Evolutionary conservation across 2,888 invertebrate genomes (phyloP).

Genomic region (Molorchus minor): DNA sequence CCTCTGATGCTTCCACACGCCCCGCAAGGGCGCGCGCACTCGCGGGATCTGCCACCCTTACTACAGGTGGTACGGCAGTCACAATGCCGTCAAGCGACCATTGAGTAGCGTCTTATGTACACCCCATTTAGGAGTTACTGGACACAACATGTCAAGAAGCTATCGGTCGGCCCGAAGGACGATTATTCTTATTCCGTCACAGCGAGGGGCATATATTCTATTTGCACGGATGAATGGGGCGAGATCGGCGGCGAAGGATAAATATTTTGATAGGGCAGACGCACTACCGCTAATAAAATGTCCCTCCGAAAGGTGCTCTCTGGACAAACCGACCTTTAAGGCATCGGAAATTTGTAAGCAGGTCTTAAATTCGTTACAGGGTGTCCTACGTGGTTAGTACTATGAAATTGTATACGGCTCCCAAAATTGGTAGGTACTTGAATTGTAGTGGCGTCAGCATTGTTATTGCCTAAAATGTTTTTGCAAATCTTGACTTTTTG

Average conservation of each 20-base stretch:
- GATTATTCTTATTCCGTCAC: slow-evolving; percentile 23
- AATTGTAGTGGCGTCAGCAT: too few species aligned
- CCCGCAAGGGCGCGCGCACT: slow-evolving; percentile 57
- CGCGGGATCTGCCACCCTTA: slow-evolving; percentile 49
- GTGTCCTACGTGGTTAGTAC: too few species aligned
- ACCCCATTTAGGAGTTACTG: slow-evolving; percentile 38
- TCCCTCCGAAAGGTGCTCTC: not conserved
- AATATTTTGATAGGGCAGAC: slow-evolving; percentile 5
- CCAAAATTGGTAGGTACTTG: too few species aligned
- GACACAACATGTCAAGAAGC: slow-evolving; percentile 40
- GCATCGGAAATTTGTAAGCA: too few species aligned
- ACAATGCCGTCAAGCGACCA: slow-evolving; percentile 40
- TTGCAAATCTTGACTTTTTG: too few species aligned
- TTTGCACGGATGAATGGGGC: slow-evolving; percentile 2
- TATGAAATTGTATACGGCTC: too few species aligned
- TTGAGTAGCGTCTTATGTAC: slow-evolving; percentile 35
- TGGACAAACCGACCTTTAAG: too few species aligned
- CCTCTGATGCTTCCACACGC: slow-evolving; percentile 52
- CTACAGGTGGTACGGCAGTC: slow-evolving; percentile 59
- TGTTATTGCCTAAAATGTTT: too few species aligned
- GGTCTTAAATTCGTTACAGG: too few species aligned
- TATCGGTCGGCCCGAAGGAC: slow-evolving; percentile 23
- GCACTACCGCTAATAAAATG: not conserved
- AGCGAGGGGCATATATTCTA: not conserved
- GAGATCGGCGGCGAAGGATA: slow-evolving; percentile 1